phyloP scores from a whole-genome alignment of 92 coral and sea anemone genomes.

The Heliopora coerulea region DNA sequence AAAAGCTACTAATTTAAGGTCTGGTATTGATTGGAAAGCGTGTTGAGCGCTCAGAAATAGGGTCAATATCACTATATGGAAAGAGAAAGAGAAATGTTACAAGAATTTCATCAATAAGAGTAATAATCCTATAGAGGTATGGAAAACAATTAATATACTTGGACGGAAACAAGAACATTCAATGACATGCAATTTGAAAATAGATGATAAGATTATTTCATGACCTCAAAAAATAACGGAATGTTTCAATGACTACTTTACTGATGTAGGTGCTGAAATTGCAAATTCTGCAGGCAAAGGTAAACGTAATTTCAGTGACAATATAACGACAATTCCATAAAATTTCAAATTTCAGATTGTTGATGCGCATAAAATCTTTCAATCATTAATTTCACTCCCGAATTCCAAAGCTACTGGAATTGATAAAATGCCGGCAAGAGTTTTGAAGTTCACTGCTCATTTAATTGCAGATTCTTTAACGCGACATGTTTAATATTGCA shows the following conservation, averaged over 20 bases:
- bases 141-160: slow-evolving; percentile 23
- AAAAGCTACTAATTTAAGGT: too few relatives aligned
- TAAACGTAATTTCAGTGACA: too few relatives aligned
- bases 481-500: too few relatives aligned
- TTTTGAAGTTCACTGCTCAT: not conserved
- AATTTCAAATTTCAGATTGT: too few relatives aligned
- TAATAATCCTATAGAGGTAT: slow-evolving; percentile 3
- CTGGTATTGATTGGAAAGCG: too few relatives aligned
- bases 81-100: too few relatives aligned
- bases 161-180: not conserved
- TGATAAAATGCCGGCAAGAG: slow-evolving; percentile 23
- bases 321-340: too few relatives aligned
- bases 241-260: slow-evolving; percentile 11
- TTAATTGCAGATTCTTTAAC: not conserved
- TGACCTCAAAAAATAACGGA: not conserved
- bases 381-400: not conserved
- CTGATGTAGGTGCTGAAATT: slow-evolving; percentile 10
- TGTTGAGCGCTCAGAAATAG: too few relatives aligned
- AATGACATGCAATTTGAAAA: not conserved
- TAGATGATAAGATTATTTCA: not conserved
- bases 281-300: not conserved
- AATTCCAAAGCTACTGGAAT: slow-evolving; percentile 7
- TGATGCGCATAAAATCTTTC: too few relatives aligned
- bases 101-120: too few relatives aligned
- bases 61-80: too few relatives aligned